These are phyloP conservation scores for Drosophila leontia DNA, from an alignment of 1,140 invertebrate species.

Conservation along the genomic window DNA sequence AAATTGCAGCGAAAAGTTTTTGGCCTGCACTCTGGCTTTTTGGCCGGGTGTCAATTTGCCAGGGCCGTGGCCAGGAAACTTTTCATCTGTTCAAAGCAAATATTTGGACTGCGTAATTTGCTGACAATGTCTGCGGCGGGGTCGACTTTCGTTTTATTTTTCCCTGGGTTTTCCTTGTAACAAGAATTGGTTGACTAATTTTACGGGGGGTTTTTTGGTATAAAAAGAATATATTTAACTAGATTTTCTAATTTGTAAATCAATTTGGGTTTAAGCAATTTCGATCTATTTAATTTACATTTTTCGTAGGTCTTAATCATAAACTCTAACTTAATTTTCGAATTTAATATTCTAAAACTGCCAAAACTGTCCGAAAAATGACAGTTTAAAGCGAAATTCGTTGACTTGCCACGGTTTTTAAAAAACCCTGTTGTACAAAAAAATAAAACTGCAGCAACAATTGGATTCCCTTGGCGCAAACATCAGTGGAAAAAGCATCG, in stretches of 20 bases:
- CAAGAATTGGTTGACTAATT: background rate
- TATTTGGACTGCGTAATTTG: constrained; percentile 76
- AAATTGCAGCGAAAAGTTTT: constrained; percentile 79
- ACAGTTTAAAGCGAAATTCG: constrained; percentile 6
- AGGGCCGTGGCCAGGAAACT: constrained; percentile 61
- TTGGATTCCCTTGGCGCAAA: constrained; percentile 15
- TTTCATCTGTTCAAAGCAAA: constrained; percentile 64
- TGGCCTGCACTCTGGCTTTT: constrained; percentile 74
- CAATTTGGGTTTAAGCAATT: too few relatives aligned
- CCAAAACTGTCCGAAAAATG: background rate
- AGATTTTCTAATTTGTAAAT: background rate
- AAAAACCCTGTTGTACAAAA: constrained; percentile 3
- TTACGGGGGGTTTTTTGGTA: background rate
- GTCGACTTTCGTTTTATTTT: constrained; percentile 12
- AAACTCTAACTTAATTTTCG: background rate
- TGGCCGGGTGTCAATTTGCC: constrained; percentile 75
- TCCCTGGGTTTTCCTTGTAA: background rate
- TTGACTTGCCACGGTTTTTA: constrained; percentile 34
- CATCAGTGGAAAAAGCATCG: constrained; percentile 23
- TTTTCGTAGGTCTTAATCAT: background rate
- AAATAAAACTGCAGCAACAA: constrained; percentile 31
- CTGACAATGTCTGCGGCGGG: constrained; percentile 65
- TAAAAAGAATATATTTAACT: constrained; percentile 3
- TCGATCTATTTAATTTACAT: background rate
- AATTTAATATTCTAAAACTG: background rate